A percentile compares a stretch with the other conserved stretches of the same genome.
Evolutionary conservation across 1,140 invertebrate genomes (phyloP).

Genomic region (Chrysoperla carnea): DNA sequence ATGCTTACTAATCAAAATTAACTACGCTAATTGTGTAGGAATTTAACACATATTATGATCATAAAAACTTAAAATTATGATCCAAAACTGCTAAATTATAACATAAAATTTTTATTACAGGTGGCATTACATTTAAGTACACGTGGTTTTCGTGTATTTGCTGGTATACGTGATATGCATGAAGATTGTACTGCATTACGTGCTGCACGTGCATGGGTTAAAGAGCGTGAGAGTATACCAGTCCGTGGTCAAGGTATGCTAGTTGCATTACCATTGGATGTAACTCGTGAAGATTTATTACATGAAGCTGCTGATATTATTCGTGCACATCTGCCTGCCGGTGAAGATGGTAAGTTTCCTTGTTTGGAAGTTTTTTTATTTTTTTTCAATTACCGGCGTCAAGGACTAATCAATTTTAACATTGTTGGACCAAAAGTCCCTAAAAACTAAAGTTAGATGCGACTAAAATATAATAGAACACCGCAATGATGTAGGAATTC

Average conservation of each 20-base stretch:
- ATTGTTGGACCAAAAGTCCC: no score
- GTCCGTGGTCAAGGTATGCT: conserved; percentile 32
- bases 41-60: no score
- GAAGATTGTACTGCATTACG: conserved; percentile 32
- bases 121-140: conserved; percentile 43
- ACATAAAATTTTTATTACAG: conserved; percentile 17
- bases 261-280: conserved; percentile 53
- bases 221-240: conserved; percentile 21
- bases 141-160: conserved; percentile 55
- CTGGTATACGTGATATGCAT: conserved; percentile 38
- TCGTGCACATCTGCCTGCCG: conserved; percentile 58
- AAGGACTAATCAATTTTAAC: no score
- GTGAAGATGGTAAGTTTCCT: conserved; percentile 46
- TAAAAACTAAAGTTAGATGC: no score
- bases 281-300: conserved; percentile 59
- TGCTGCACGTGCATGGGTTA: conserved; percentile 38
- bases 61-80: no score
- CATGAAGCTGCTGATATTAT: conserved; percentile 58
- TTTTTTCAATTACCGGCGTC: no score
- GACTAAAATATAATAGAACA: no score
- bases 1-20: no score
- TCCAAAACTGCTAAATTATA: no score
- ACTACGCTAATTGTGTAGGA: no score
- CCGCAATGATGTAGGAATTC: no score
- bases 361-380: no score